Base-by-base conservation (phyloP, 2,113 vertebrate genomes). In the Fregetta grallaria region DNA sequence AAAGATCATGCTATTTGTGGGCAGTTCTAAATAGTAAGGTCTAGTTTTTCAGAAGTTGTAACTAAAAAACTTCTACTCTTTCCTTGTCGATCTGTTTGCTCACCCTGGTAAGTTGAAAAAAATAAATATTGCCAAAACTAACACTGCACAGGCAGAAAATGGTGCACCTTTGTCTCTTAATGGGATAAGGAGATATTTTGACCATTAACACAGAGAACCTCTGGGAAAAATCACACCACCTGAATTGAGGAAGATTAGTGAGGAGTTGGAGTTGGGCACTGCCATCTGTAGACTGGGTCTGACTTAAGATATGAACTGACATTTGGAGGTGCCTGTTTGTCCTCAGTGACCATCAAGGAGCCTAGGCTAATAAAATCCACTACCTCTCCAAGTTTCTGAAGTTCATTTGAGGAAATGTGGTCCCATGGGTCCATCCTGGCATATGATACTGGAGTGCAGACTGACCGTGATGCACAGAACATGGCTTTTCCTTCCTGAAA, bases 381-480 rank as follows among this genome's bases (percentile, higher is more conserved):
- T 40, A 7, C 18, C 5, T 63, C 30, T 42, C 15, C 32, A 29
- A 38, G 15, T 29, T 89, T 7, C 8, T 26, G 17, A 59, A 67
- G n/a, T 32, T 75, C 3, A 11, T 79, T n/a, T 88, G 66, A 56
- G 82, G 70, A 90, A 63, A 50, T 44, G 10, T 36, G 12, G 11
- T 9, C n/a, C 11, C 40, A 9, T 47, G 23, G 9, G 17, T 79
- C 66, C 53, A 15, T 36, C 15, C 34, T 65, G 34, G 15, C 2
- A 10, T 7, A 19, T 4, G 20, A 32, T 7, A 32, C 7, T 20
- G 32, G 18, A 82, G 19, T 2, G 7, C 0, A 1, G 66, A 30
- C 38, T 73, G 61, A 16, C 9, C 22, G 12, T 14, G 56, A 30
- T 36, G 19, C 12, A 40, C 18, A 34, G 36, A 68, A 40, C 8